Conservation (phyloP, 2,888 invertebrate genomes). For the Sussaba pulchella region DNA sequence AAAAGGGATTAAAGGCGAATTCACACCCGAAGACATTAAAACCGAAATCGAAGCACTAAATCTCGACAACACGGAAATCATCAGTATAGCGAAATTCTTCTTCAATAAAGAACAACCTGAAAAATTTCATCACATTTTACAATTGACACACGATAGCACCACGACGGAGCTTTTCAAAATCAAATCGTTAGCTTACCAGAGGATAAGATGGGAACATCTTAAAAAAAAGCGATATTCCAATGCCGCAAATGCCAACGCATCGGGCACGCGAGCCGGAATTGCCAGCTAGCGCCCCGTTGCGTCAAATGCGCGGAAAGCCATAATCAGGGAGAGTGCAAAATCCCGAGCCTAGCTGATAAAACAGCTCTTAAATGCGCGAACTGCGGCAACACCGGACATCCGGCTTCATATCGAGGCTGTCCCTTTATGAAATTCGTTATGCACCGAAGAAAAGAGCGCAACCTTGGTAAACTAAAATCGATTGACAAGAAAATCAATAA, state of each 20-base stretch:
- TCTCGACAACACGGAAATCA: neutral
- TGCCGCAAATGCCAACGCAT: conserved; percentile 46
- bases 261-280: conserved; percentile 41
- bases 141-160: conserved; percentile 19
- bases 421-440: neutral
- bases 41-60: conserved; percentile 3
- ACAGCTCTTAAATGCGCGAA: neutral
- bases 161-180: conserved; percentile 17
- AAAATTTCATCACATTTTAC: conserved; percentile 15
- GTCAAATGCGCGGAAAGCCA: conserved; percentile 42
- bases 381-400: neutral
- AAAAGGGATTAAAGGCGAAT: conserved; percentile 26
- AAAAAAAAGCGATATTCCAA: conserved; percentile 15
- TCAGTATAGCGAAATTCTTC: conserved; percentile 2
- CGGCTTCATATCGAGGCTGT: neutral
- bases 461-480: neutral
- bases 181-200: conserved; percentile 27
- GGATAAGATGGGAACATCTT: conserved; percentile 32
- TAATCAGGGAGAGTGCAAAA: conserved; percentile 16
- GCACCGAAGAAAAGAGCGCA: neutral
- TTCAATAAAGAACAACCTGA: conserved; percentile 32
- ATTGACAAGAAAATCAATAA: neutral
- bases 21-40: conserved; percentile 16
- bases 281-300: conserved; percentile 28
- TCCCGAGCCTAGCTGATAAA: neutral